A percentile compares a stretch with the other conserved stretches of the same genome.
These are phyloP conservation scores for Hapalemur alaotrensis DNA, from an alignment of 2,797 vertebrate genomes.

Conservation along the genomic window DNA sequence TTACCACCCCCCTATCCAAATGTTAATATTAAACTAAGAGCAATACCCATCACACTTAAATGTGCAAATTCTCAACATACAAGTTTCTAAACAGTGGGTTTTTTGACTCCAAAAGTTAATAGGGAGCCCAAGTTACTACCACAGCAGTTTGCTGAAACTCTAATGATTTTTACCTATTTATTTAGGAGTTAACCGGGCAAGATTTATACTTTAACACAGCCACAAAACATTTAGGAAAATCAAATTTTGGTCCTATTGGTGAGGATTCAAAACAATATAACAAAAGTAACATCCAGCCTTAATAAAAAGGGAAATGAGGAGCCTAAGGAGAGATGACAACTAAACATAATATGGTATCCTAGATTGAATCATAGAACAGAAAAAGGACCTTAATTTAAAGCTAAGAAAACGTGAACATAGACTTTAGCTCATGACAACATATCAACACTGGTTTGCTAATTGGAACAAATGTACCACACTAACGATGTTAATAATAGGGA, in stretches of 20 bases:
- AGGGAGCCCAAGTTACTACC: neutral
- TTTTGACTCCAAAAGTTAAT: neutral
- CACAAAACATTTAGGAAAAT: neutral
- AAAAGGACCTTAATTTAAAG: neutral
- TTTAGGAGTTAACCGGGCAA: neutral
- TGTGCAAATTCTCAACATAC: neutral
- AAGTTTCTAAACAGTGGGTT: neutral
- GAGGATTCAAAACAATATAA: neutral
- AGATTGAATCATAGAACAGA: neutral
- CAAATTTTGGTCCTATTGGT: neutral
- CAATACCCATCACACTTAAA: neutral
- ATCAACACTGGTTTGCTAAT: neutral
- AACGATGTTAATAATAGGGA: neutral
- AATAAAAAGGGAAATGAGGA: neutral
- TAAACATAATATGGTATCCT: neutral
- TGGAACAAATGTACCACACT: neutral
- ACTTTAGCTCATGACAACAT: neutral
- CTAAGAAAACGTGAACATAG: neutral
- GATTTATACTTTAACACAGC: neutral
- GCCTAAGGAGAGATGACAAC: neutral
- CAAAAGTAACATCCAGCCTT: neutral
- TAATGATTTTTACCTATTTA: neutral
- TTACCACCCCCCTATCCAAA: neutral
- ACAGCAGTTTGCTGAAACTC: neutral
- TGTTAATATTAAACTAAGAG: neutral